Base-by-base conservation (phyloP, 2,888 invertebrate genomes). In the Chalcosyrphus nemorum region DNA sequence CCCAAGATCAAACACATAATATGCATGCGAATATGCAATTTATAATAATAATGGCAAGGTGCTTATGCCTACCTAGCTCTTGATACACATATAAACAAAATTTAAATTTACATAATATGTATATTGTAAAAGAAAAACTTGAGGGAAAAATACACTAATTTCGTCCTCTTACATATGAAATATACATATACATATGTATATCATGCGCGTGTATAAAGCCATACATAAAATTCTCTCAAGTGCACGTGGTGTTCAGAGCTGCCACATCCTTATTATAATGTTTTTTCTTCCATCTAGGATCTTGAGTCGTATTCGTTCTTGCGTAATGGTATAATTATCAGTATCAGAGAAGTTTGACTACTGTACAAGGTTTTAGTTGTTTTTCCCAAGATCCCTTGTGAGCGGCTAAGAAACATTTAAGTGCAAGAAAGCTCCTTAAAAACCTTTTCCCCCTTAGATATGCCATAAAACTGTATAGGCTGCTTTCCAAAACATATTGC, bases 201-300 rank as follows among this genome's bases (percentile, higher is more conserved):
- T n/a, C n/a, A n/a, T 24, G 24, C 24, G 4, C 4, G 24, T 24
- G 24, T 24, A 4, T 24, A 24, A 4, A 4, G 24, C 2, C 4
- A 56, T 27, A 27, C 27, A 38, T 71, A n/a, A 50, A 19, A 17
- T 56, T 56, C 21, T 38, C 17, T 63, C 29, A 71, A 78, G 65
- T 72, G 59, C 78, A 78, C 78, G 78, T 78, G 78, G 72, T 78
- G 56, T 32, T 32, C 32, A 32, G 32, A 9, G 32, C 9, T 32
- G 32, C 32, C 32, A 32, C 7, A 3, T 29, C 7, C 29, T 29
- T 29, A n/a, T n/a, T n/a, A n/a, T n/a, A n/a, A n/a, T n/a, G n/a
- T n/a, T n/a, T n/a, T n/a, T n/a, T n/a, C n/a, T n/a, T n/a, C n/a
- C n/a, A n/a, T n/a, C n/a, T n/a, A n/a, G n/a, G n/a, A n/a, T n/a